phyloP scores from a whole-genome alignment of 1,140 invertebrate species.

The Asobara japonica region DNA sequence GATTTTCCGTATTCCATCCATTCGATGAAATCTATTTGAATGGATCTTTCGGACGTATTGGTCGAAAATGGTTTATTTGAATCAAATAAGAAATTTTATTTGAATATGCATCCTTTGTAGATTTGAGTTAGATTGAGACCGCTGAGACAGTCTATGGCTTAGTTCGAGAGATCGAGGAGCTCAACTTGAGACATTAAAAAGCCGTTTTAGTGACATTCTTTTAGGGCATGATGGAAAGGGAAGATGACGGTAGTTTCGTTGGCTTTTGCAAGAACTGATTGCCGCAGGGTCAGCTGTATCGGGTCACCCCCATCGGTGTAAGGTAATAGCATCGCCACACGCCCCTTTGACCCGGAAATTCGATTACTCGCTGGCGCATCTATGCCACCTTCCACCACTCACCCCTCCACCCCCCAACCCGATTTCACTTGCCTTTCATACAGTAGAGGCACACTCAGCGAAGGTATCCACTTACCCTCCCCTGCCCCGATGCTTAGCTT shows the following conservation, averaged over 20 bases:
- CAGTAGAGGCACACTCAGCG: background rate
- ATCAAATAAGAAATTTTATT: too few species aligned
- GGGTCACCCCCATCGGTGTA: slow-evolving; percentile 35
- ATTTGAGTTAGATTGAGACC: too few species aligned
- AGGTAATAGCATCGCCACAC: slow-evolving; percentile 50
- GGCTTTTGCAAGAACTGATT: slow-evolving; percentile 5
- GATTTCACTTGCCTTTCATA: background rate
- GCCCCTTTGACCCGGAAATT: slow-evolving; percentile 55
- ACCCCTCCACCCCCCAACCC: too few species aligned
- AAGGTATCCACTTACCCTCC: background rate
- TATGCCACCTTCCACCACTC: background rate
- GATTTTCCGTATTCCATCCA: background rate
- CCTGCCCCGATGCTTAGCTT: background rate
- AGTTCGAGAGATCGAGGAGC: too few species aligned
- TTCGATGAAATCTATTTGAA: background rate
- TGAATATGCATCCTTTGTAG: too few species aligned
- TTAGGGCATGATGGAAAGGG: background rate
- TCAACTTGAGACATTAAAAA: too few species aligned
- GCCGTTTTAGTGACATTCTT: too few species aligned
- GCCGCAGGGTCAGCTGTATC: slow-evolving; percentile 15
- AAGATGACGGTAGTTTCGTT: slow-evolving; percentile 19
- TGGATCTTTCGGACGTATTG: background rate
- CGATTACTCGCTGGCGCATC: slow-evolving; percentile 54
- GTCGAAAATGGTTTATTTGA: too few species aligned
- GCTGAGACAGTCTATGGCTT: too few species aligned